Evolutionary conservation across 2,113 vertebrate genomes (phyloP).

Genomic region (Gopherus evgoodei): DNA sequence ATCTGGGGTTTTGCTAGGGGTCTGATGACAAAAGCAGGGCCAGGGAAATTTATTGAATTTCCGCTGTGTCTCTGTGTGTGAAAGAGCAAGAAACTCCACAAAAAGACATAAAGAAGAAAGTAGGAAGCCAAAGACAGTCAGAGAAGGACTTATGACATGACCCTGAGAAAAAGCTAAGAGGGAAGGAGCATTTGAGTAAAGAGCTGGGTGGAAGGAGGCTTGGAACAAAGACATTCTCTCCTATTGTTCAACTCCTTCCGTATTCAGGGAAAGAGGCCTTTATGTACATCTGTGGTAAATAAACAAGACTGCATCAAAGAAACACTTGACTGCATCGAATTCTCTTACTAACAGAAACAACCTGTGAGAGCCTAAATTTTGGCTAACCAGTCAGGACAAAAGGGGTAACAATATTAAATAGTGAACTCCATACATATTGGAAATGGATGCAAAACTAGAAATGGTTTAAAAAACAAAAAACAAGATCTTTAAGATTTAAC

Average conservation of each 20-base stretch:
- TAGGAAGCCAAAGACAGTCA: not conserved
- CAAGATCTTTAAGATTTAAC: not conserved
- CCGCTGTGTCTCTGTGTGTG: not conserved
- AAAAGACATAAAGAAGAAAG: not conserved
- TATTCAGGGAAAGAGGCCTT: not conserved
- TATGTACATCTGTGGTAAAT: not conserved
- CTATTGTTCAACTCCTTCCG: not conserved
- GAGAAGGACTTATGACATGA: not conserved
- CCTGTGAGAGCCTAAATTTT: not conserved
- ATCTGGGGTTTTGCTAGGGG: not conserved
- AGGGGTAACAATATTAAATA: not conserved
- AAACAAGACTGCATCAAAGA: not conserved
- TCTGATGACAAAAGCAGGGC: not conserved
- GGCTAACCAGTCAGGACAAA: accelerated
- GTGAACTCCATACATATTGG: not conserved
- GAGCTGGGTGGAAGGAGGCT: not conserved
- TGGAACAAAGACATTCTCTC: not conserved
- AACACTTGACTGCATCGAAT: not conserved
- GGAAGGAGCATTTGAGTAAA: not conserved
- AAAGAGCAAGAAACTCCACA: not conserved
- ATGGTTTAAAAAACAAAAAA: no score
- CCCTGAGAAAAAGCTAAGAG: not conserved
- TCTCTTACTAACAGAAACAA: not conserved
- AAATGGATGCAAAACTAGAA: not conserved
- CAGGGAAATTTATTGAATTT: not conserved